Evolutionary conservation across 2,797 vertebrate species (phyloP), one percentile per base, ranked within the genome.

Genomic region (Lates japonicus): DNA sequence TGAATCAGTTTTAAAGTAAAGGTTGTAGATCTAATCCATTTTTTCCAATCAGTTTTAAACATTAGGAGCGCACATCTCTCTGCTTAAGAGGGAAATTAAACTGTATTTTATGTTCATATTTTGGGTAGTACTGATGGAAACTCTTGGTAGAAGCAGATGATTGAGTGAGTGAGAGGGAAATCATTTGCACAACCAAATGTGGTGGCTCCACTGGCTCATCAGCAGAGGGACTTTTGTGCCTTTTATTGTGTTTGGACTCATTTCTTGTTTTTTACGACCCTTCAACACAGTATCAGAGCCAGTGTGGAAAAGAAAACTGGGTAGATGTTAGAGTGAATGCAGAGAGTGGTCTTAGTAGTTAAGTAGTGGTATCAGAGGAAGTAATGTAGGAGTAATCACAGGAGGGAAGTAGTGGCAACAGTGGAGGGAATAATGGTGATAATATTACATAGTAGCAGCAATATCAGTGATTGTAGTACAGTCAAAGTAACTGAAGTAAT

Each of bases 61-160:
- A 60, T 60, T 48, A 51, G 39, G 31, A 62, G 20, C 25, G 5
- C 59, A 39, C 1, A 44, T 37, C 19, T 52, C 13, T 71, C 37
- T 60, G 22, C 14, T 55, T 74, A 3, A 37, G 35, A 57, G 62
- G 52, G 48, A 85, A 83, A 72, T 74, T 2, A 61, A 84, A 17
- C 29, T 19, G 16, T 46, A 52, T 78, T 76, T 67, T 37, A 48
- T 60, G 64, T 25, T 42, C 5, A 11, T 44, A 33, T 67, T 83
- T 79, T 76, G 46, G 49, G 22, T 54, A 5, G 41, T 3, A 14
- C 41, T 31, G 78, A 73, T 83, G 83, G 83, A 82, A 88, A 86
- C 35, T 60, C 48, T 62, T 49, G n/a, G 44, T 55, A 4, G 57
- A 48, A 44, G 57, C 51, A 55, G 57, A 61, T 65, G 44, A 74